phyloP scores from a whole-genome alignment of 2,797 vertebrate species.

The Tapirus indicus region DNA sequence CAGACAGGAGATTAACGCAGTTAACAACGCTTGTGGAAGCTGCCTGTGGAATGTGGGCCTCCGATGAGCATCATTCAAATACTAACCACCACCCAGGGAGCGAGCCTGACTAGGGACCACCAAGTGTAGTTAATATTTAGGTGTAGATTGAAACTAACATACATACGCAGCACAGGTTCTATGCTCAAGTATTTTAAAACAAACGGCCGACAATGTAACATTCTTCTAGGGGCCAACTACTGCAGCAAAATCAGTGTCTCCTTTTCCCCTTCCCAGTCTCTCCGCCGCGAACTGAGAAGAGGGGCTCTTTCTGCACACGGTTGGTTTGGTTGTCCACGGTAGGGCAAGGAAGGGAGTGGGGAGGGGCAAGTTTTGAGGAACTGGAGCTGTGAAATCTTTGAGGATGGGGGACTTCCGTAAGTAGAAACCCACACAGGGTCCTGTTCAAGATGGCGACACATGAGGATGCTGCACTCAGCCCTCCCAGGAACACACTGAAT shows the following conservation, averaged over 20 bases:
- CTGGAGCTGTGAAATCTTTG: background rate
- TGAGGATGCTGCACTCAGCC: background rate
- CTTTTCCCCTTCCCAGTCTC: background rate
- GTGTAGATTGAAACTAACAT: background rate
- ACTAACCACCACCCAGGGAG: background rate
- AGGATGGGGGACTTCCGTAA: background rate
- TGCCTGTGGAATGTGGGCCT: background rate
- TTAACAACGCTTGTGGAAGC: background rate
- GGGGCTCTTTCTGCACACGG: background rate
- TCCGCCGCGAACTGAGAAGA: background rate
- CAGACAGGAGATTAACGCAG: background rate
- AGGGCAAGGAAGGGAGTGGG: background rate
- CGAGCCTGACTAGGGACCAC: background rate
- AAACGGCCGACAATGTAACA: background rate
- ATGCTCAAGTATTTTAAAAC: conserved; percentile 6
- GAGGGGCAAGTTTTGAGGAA: background rate
- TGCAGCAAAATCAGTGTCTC: background rate
- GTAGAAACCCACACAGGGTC: background rate
- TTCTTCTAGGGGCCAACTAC: background rate
- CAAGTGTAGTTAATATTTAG: background rate
- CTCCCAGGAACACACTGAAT: too few relatives aligned
- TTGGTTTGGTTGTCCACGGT: background rate
- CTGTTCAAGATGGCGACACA: background rate
- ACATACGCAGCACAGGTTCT: background rate
- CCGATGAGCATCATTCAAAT: background rate